These are phyloP conservation scores for Rhombomys opimus DNA, from an alignment of 2,113 vertebrate species.

Conservation along the genomic window DNA sequence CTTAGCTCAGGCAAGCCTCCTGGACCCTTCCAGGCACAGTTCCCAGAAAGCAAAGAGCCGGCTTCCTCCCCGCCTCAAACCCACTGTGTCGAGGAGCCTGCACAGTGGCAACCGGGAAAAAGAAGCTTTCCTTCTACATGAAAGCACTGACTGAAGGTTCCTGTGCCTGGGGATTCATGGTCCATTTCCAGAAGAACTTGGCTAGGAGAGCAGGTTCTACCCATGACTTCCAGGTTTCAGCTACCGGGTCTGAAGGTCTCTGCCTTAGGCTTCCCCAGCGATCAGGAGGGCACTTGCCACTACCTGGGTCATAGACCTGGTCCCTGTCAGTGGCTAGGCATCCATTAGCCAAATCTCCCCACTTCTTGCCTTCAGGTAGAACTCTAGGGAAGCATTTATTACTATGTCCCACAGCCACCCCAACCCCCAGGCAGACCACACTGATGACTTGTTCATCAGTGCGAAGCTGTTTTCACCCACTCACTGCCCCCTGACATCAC, in stretches of 20 bases:
- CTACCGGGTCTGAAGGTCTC: accelerated
- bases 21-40: neutral
- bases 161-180: too few species aligned
- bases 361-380: neutral
- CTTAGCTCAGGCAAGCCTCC: neutral
- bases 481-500: neutral
- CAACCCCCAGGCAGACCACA: accelerated
- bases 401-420: neutral
- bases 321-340: neutral
- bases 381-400: neutral
- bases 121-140: neutral
- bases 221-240: accelerated
- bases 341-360: neutral
- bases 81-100: accelerated
- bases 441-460: neutral
- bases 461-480: too few species aligned
- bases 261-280: neutral
- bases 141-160: neutral
- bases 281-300: neutral
- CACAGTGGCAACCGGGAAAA: accelerated
- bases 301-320: neutral
- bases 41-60: neutral
- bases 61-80: neutral
- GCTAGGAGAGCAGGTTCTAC: neutral
- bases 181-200: neutral